Conservation (phyloP, 37 sponge, comb jelly and placozoan species). For the Lycopodina hypogea region DNA sequence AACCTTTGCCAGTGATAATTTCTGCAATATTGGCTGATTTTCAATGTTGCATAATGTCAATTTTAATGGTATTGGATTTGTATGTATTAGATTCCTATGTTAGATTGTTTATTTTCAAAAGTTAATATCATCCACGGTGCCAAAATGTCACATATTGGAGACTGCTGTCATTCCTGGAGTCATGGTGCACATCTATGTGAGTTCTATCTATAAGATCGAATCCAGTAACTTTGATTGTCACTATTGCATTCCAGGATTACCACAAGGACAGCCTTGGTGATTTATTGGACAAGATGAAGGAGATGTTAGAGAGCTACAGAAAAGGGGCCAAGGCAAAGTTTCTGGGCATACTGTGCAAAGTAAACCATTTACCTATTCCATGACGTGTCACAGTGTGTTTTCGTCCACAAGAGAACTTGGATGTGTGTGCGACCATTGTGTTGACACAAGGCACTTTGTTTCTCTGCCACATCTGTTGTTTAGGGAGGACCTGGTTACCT, state of each 20-base stretch:
- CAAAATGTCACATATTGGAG: constrained; percentile 17
- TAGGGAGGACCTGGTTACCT: constrained; percentile 64
- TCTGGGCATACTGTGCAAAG: constrained; percentile 47
- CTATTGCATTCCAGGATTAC: constrained; percentile 25
- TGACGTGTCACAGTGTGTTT: too few relatives aligned
- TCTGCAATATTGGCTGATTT: too few relatives aligned
- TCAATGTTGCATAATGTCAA: too few relatives aligned
- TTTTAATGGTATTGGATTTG: too few relatives aligned
- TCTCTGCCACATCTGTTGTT: not conserved
- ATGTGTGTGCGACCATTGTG: too few relatives aligned
- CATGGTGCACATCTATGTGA: constrained; percentile 35
- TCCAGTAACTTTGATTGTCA: not conserved
- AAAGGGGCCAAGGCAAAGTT: constrained; percentile 29
- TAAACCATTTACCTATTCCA: not conserved
- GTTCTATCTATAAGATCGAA: not conserved
- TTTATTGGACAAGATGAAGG: constrained; percentile 7
- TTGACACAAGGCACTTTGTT: not conserved
- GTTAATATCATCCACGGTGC: constrained; percentile 44
- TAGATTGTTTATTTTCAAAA: too few relatives aligned
- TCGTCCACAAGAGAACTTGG: too few relatives aligned
- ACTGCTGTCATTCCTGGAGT: constrained; percentile 22
- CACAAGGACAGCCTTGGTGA: constrained; percentile 2
- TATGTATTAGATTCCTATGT: too few relatives aligned
- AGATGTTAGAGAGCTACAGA: constrained; percentile 21
- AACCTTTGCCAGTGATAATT: too few relatives aligned